Base-by-base conservation (phyloP, 2,113 vertebrate species). In the Semnornis frantzii region DNA sequence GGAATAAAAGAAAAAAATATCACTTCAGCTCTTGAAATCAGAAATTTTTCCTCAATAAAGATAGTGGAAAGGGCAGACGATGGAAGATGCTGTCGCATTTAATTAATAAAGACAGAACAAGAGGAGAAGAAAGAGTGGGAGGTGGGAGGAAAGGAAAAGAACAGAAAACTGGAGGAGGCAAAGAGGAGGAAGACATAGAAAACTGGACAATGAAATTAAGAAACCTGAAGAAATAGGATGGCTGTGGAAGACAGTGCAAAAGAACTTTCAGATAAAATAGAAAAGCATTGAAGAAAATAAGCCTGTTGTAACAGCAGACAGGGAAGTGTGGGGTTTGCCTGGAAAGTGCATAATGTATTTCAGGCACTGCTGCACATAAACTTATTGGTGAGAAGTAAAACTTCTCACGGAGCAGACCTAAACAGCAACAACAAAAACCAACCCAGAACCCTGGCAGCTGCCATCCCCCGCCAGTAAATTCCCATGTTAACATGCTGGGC, bases 21-120 rank as follows among this genome's bases (percentile, higher is more conserved):
- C 8, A 48, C 23, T 71, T 78, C 14, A 81, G 33, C 31, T 89
- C 31, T 82, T 87, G 46, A 73, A 93, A 59, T 65, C 15, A 69
- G 24, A 44, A 21, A 60, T 78, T 6, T 48, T 68, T 68, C 55
- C 44, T 17, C 57, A 71, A 85, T 6, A 76, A 89, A 70, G 55
- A 44, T 4, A 57, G 46, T 48, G 7, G 42, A 74, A 90, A 80
- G 8, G 10, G 6, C 31, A 79, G 16, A 73, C 18, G 28, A 78
- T 44, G 57, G 52, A 84, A 87, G 54, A 71, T 87, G 15, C 16
- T 88, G n/a, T 64, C 55, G 70, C 12, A 14, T 31, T 83, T 64
- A 65, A 86, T 62, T 92, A 86, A 88, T 58, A 89, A 75, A 76
- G 77, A 84, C 25, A 87, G 75, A 92, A 73, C 19, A 44, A 54